Base-by-base conservation (phyloP, 2,888 invertebrate species). In the Acanthoscelides obtectus region DNA sequence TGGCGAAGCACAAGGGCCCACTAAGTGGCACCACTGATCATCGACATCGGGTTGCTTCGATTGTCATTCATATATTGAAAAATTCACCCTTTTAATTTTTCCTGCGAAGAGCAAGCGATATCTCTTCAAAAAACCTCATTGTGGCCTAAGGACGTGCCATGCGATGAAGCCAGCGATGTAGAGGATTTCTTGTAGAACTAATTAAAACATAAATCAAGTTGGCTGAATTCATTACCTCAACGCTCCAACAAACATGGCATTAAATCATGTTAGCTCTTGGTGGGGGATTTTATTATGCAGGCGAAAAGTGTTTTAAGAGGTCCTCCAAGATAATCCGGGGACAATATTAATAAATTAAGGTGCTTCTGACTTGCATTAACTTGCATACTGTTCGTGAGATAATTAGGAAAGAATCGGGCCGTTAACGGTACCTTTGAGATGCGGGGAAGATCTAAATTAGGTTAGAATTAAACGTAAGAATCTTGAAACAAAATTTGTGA, bases 101-200 rank as follows among this genome's bases (percentile, higher is more conserved):
- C 45, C 45, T 45, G 5, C 3, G 17, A 45, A 17, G 45, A 45
- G 17, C 45, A 45, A 45, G 45, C 45, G 45, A 45, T 45, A 45
- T 45, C 6, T 45, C 45, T 45, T 12, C 1, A 17, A 45, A 45
- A 45, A 45, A 45, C 45, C 45, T 12, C 45, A 45, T 45, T 45
- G 45, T 45, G 45, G 17, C 45, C 45, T 12, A 12, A 45, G 17
- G 45, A 45, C 45, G 45, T 45, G 45, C 45, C 45, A 45, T 45
- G 17, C 45, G 45, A 45, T 45, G 45, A 17, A 12, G 45, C 5
- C 1, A 17, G 45, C 45, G 45, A 45, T 45, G 45, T 45, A 45
- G 5, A 45, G 45, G 45, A 45, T 45, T 68, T 20, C 68, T 22
- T 68, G n/a, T 20, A 68, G 68, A 68, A 68, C 68, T 68, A 22